Base-by-base conservation (phyloP, 2,888 invertebrate species). In the Rhingia campestris region DNA sequence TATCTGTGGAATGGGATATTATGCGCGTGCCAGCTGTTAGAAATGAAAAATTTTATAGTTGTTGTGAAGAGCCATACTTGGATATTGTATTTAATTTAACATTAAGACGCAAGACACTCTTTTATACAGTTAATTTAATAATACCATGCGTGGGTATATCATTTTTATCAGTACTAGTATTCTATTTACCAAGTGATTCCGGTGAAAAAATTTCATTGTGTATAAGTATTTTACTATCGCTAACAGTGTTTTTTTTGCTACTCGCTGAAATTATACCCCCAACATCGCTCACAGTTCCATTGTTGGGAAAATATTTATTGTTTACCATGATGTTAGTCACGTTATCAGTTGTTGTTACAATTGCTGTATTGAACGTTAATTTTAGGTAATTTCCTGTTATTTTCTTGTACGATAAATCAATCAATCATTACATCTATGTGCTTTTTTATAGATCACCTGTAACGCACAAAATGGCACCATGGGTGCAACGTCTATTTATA, bases 81-180 rank as follows among this genome's bases (percentile, higher is more conserved):
- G 99, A 99, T 92, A 98, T 99, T 90, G 98, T 98, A 88, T 99
- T 99, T 93, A 97, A 99, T 92, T 95, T 99, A 89, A 98, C 98
- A 86, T 93, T 98, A 81, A 93, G 98, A 88, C 94, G 98, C 88
- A 98, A 98, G 93, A 98, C 99, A 43, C 95, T 99, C 85, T 99
- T 99, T 93, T 99, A 99, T 93, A 98, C 98, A 66, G 97, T 99
- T 89, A 99, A 99, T 92, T 94, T 99, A 87, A 98, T 99, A 89
- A 97, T 98, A 89, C 99, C 98, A 70, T 99, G 98, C 91, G 97
- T 99, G 86, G 98, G 98, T 87, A 98, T 99, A 90, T 98, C 98
- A 82, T 98, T 98, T 92, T 94, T 99, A 86, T 98, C 98, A 87
- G 97, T 99, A 80, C 93, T 99, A 86, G 99, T 99, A 86, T 99